Base-by-base conservation (phyloP, 2,888 invertebrate species). In the Conchocele bisecta region DNA sequence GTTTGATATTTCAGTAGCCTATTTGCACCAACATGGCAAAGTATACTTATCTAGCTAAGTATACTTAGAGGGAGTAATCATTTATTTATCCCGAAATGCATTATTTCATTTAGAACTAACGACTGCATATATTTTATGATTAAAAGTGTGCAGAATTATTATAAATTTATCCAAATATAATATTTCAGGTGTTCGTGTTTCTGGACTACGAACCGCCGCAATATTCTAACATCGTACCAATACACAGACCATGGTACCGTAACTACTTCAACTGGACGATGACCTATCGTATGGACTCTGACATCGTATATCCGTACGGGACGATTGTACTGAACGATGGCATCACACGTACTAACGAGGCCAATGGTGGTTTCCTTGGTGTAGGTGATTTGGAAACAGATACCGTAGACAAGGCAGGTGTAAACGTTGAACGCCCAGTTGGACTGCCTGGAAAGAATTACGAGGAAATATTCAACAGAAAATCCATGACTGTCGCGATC, bases 181-280 rank as follows among this genome's bases (percentile, higher is more conserved):
- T n/a, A n/a, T n/a, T n/a, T n/a, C n/a, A n/a, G 33, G 58, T 58
- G 5, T 58, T 58, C n/a, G 35, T 58, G 4, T 58, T 46, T 58
- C 29, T 46, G 1, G n/a, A 28, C 15, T 3, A 35, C 7, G 58
- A 58, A 24, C n/a, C 58, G 13, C 58, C 58, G 2, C 24, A 44
- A 7, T 46, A 46, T 35, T 22, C 33, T 7, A 33, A 33, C 20
- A 11, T 11, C 2, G 26, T 37, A 2, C 29, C 44, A 35, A 9
- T 58, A 44, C 13, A 5, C 3, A 29, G 17, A 17, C 31, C 20
- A 20, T 31, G 22, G 37, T 58, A 17, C 22, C 20, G 24, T 20
- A 31, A 58, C 26, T 58, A 35, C n/a, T 64, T 64, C 41, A 64
- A 64, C 28, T 64, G 48, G 37, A 63, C 63, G 1, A 56, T 56